A percentile compares a stretch with the other conserved stretches of the same genome.
phyloP scores from a whole-genome alignment of 37 sponge, comb jelly and placozoan species.

The Aplysina aerophoba region DNA sequence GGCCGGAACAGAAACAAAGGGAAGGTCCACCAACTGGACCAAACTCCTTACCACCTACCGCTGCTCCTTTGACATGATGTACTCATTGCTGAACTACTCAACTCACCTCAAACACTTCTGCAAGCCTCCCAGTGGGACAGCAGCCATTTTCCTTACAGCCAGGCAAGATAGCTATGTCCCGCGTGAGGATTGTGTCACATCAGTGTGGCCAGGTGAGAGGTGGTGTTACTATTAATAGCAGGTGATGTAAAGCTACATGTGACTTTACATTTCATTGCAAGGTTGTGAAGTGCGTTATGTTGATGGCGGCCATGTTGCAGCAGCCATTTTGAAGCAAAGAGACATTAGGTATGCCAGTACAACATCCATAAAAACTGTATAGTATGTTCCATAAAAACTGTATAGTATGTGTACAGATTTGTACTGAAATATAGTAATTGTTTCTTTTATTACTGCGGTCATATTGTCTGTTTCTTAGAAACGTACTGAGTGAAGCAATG shows the following conservation, averaged over 20 bases:
- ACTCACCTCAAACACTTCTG: constrained; percentile 72
- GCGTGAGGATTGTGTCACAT: constrained; percentile 47
- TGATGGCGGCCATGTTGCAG: constrained; percentile 79
- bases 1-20: background rate
- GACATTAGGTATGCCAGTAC: constrained; percentile 20
- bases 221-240: too few relatives aligned
- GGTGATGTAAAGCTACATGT: too few relatives aligned
- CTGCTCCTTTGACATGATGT: constrained; percentile 46
- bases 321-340: constrained; percentile 42
- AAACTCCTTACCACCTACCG: background rate
- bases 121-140: constrained; percentile 37
- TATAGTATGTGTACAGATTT: background rate
- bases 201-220: constrained; percentile 75
- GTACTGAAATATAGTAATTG: background rate
- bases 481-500: background rate
- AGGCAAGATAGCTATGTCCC: constrained; percentile 78
- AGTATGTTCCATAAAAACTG: background rate
- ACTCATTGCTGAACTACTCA: constrained; percentile 49
- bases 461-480: background rate
- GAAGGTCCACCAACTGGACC: background rate
- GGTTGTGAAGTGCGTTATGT: constrained; percentile 72
- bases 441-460: background rate
- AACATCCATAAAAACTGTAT: background rate
- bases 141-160: constrained; percentile 63
- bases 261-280: too few relatives aligned